Conservation (phyloP, 2,888 invertebrate genomes). For the Sisyra terminalis region DNA sequence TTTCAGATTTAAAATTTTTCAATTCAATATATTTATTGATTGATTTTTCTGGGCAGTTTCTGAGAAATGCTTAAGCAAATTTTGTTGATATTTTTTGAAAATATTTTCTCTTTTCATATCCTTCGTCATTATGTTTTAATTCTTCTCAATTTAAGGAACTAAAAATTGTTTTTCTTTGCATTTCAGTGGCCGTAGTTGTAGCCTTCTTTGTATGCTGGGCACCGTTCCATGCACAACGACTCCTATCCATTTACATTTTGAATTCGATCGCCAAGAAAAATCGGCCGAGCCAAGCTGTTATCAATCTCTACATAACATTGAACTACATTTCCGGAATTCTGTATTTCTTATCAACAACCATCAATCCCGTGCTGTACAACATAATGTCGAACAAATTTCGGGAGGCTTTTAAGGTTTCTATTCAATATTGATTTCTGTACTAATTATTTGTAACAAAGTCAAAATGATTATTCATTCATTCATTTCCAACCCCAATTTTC, state of each 20-base stretch:
- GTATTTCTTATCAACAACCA: conserved; percentile 49
- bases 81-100: too few species aligned
- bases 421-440: too few species aligned
- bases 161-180: conserved; percentile 9
- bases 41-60: too few species aligned
- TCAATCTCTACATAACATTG: conserved; percentile 28
- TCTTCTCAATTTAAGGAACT: neutral
- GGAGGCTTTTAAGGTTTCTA: conserved; percentile 48
- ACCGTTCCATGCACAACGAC: conserved; percentile 45
- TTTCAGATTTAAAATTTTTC: too few species aligned
- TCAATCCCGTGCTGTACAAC: conserved; percentile 53
- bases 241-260: conserved; percentile 38
- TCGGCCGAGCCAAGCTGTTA: conserved; percentile 15
- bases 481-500: too few species aligned
- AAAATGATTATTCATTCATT: too few species aligned
- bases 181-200: conserved; percentile 69
- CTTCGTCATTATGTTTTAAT: too few species aligned
- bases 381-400: conserved; percentile 56
- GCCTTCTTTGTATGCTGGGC: conserved; percentile 44
- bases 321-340: conserved; percentile 47
- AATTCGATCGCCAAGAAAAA: conserved; percentile 15
- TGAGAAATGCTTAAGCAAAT: too few species aligned
- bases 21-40: too few species aligned
- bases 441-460: too few species aligned
- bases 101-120: too few species aligned